Percentiles rank a stretch among this genome's conserved stretches.
Evolutionary conservation across 2,888 invertebrate genomes (phyloP).

Genomic region (Pemphredon lugubris): DNA sequence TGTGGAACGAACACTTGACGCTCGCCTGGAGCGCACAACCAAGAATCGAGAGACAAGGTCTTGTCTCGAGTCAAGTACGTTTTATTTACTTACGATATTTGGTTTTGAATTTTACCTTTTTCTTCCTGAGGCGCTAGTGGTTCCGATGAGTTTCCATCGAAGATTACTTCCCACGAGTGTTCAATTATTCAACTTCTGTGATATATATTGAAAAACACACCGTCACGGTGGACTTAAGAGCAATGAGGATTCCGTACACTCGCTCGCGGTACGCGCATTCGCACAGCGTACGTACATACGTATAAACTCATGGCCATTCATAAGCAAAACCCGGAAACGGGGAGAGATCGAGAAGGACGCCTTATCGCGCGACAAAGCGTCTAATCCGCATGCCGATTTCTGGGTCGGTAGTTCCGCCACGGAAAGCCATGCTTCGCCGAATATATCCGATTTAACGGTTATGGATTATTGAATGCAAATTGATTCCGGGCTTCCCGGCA

Average conservation of each 20-base stretch:
- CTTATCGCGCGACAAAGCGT: constrained; percentile 65
- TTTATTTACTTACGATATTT: too few species aligned
- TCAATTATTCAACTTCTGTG: neutral
- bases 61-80: too few species aligned
- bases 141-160: too few species aligned
- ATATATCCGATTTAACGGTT: constrained; percentile 59
- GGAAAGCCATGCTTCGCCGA: constrained; percentile 31
- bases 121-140: too few species aligned
- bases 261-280: too few species aligned
- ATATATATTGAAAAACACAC: neutral
- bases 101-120: too few species aligned
- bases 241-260: constrained; percentile 27
- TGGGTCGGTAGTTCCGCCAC: constrained; percentile 43
- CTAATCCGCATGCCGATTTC: constrained; percentile 69
- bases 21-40: too few species aligned
- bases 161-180: too few species aligned
- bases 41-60: too few species aligned
- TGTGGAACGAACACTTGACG: too few species aligned
- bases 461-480: constrained; percentile 68
- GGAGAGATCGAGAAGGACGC: constrained; percentile 30
- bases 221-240: neutral
- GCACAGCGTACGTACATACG: constrained; percentile 28
- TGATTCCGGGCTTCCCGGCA: constrained; percentile 60
- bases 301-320: constrained; percentile 57
- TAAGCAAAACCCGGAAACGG: constrained; percentile 59